Evolutionary conservation across 2,888 invertebrate genomes (phyloP).

Genomic region (Archips xylosteana): DNA sequence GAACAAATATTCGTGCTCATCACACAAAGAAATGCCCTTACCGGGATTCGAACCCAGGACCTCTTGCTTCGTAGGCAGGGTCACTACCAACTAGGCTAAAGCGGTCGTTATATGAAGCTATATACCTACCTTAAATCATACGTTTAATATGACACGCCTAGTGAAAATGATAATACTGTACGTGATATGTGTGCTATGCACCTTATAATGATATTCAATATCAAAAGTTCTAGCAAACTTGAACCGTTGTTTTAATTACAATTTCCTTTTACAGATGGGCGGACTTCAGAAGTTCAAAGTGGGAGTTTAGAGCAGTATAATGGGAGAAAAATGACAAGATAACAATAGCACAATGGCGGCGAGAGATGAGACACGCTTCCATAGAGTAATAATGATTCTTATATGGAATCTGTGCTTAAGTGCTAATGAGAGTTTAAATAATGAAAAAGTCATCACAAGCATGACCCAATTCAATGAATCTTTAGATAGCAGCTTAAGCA

Average conservation of each 20-base stretch:
- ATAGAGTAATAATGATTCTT: slow-evolving; percentile 47
- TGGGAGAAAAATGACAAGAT: slow-evolving; percentile 45
- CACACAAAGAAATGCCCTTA: no score
- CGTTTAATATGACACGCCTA: no score
- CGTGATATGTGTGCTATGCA: slow-evolving; percentile 1
- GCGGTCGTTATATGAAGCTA: no score
- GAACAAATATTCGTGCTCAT: no score
- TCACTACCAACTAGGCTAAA: no score
- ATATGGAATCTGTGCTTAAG: slow-evolving; percentile 50
- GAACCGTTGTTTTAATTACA: slow-evolving; percentile 34
- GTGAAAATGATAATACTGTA: not conserved
- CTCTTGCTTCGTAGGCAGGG: no score
- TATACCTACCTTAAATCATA: no score
- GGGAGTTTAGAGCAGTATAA: slow-evolving; percentile 24
- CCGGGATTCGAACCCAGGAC: no score
- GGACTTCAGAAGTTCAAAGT: slow-evolving; percentile 27
- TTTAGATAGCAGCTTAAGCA: slow-evolving; percentile 53
- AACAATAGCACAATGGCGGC: slow-evolving; percentile 50
- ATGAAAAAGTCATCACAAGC: slow-evolving; percentile 44
- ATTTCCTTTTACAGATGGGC: slow-evolving; percentile 38
- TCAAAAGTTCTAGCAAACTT: slow-evolving; percentile 30
- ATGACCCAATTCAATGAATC: slow-evolving; percentile 47
- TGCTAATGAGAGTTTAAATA: slow-evolving; percentile 47
- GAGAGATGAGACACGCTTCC: slow-evolving; percentile 40
- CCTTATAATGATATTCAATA: slow-evolving; percentile 22